Percentiles rank a stretch among this genome's conserved stretches.
phyloP scores from a whole-genome alignment of 1,140 invertebrate species.

The Drosophila punjabiensis region DNA sequence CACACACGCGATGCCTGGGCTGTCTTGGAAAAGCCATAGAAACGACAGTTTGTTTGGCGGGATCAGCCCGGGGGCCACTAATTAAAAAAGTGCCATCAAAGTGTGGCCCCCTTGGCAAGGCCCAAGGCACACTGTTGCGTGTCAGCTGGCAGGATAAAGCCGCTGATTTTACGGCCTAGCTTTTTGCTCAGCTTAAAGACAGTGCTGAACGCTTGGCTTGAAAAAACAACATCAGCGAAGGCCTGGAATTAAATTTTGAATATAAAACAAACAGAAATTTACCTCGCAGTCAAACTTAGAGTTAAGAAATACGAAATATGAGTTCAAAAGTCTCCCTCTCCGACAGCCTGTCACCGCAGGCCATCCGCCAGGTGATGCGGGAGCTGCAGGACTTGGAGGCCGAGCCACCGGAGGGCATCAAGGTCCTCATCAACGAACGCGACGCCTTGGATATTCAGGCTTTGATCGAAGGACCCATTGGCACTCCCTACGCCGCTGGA shows the following conservation, averaged over 20 bases:
- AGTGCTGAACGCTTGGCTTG: neutral
- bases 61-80: conserved; percentile 46
- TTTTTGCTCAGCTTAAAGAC: neutral
- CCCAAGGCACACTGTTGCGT: conserved; percentile 36
- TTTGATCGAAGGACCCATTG: conserved; percentile 94
- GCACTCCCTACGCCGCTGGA: conserved; percentile 94
- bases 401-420: conserved; percentile 95
- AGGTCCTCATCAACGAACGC: conserved; percentile 94
- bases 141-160: conserved; percentile 68
- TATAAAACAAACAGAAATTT: neutral
- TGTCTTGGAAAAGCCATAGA: conserved; percentile 51
- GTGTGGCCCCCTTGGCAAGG: conserved; percentile 62
- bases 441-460: conserved; percentile 97
- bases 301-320: neutral
- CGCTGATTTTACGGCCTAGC: conserved; percentile 54
- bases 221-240: neutral
- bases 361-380: conserved; percentile 92
- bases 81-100: conserved; percentile 83
- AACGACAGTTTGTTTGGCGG: conserved; percentile 58
- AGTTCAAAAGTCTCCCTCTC: conserved; percentile 85
- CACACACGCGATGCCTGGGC: conserved; percentile 61
- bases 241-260: neutral
- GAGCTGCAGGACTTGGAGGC: conserved; percentile 92
- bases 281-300: neutral
- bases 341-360: conserved; percentile 96